Base-by-base conservation (phyloP, 2,113 vertebrate species). In the Sigmodon hispidus region DNA sequence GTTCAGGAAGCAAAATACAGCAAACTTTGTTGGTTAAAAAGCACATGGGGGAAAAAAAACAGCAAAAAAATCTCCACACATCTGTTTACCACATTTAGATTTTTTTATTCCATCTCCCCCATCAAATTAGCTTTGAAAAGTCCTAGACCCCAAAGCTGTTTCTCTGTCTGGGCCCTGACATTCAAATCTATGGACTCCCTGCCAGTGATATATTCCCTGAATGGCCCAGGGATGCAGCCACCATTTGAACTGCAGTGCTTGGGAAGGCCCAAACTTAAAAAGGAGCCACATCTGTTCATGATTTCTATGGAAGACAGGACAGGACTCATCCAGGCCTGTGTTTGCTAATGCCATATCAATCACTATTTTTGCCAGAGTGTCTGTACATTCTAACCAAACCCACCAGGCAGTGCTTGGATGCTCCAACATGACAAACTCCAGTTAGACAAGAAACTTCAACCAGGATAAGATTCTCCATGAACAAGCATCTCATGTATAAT, bases 261-360 rank as follows among this genome's bases (percentile, higher is more conserved):
- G 79, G 77, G 40, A 48, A 16, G 34, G 63, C 48, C 69, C 52
- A 63, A 75, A 69, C 73, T 90, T 67, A 43, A 45, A 45, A 87
- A 93, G 79, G 65, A 67, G 87, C 34, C 89, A 67, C 91, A 94
- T 94, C 89, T 96, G 94, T 55, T 80, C 75, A 85, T 6, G 45
- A 93, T 88, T 94, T 90, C 79, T 77, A 91, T 79, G 70, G 76
- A 65, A 96, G 94, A 91, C 63, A 95, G 57, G 79, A 85, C 43
- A 94, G 79, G 92, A 19, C 50, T 89, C 76, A 83, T 17, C 80
- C 65, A 52, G 63, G 89, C 84, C 52, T 43, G 24, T 95, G 67
- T 63, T 86, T 91, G 52, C n/a, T 92, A 86, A 84, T 87, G 24
- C 59, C 77, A 24, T 79, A 45, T 84, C 43, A 29, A 89, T 85